phyloP scores from a whole-genome alignment of 2,888 invertebrate species.

The Phasia obesa region DNA sequence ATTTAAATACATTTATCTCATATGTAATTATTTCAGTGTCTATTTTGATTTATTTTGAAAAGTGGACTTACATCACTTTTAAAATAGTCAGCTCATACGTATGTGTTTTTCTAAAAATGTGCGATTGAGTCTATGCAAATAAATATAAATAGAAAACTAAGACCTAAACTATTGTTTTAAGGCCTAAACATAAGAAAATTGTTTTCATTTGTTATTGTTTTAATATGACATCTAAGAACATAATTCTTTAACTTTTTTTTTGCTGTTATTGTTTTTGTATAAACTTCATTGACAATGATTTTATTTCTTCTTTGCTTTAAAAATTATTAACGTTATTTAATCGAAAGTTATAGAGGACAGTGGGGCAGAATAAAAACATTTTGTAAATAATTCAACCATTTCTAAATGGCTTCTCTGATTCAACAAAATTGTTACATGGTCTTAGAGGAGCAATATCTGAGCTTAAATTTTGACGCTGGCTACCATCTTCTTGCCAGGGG shows the following conservation, averaged over 20 bases:
- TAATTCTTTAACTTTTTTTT: neutral
- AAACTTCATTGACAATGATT: neutral
- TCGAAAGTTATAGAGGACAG: neutral
- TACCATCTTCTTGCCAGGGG: no score
- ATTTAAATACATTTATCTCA: no score
- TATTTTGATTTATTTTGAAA: no score
- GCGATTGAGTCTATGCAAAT: conserved; percentile 31
- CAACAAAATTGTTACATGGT: no score
- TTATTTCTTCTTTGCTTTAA: neutral
- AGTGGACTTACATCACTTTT: no score
- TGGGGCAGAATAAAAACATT: no score
- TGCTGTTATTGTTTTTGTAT: neutral
- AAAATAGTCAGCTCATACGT: no score
- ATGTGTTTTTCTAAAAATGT: conserved; percentile 31
- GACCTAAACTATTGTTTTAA: conserved; percentile 8
- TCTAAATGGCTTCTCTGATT: no score
- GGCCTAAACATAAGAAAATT: conserved; percentile 45
- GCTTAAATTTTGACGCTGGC: no score
- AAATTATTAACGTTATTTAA: neutral
- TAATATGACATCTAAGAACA: neutral
- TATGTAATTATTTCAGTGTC: no score
- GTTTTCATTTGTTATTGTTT: conserved; percentile 19
- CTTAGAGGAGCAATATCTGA: no score
- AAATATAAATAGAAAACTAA: conserved; percentile 2
- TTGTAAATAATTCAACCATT: no score